phyloP scores from a whole-genome alignment of 1,140 invertebrate species.

The Drosophila takahashii region DNA sequence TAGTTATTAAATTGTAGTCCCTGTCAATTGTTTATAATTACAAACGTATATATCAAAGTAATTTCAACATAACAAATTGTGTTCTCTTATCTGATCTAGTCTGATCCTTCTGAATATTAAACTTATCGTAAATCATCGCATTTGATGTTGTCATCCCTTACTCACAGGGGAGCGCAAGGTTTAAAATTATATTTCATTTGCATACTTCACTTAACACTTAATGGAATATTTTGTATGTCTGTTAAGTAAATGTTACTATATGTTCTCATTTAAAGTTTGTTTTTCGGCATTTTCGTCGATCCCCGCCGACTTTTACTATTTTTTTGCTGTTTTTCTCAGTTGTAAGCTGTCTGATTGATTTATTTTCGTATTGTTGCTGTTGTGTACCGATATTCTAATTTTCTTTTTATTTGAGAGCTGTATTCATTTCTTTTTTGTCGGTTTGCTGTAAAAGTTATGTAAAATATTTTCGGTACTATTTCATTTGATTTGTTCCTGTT shows the following conservation, averaged over 20 bases:
- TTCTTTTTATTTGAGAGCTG: slow-evolving; percentile 24
- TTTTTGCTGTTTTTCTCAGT: slow-evolving; percentile 53
- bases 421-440: slow-evolving; percentile 29
- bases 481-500: slow-evolving; percentile 57
- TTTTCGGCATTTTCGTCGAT: slow-evolving; percentile 53
- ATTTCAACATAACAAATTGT: slow-evolving; percentile 74
- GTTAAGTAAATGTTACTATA: slow-evolving; percentile 75
- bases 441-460: slow-evolving; percentile 73
- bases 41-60: slow-evolving; percentile 59
- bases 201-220: slow-evolving; percentile 69
- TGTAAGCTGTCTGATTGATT: slow-evolving; percentile 51
- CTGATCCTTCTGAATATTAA: slow-evolving; percentile 37
- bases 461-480: slow-evolving; percentile 82
- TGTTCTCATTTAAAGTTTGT: slow-evolving; percentile 58
- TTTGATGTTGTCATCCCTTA: slow-evolving; percentile 24
- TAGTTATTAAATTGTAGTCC: slow-evolving; percentile 77
- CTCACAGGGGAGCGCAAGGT: slow-evolving; percentile 64
- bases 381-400: slow-evolving; percentile 14
- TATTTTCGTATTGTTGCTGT: slow-evolving; percentile 18
- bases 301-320: slow-evolving; percentile 64
- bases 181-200: slow-evolving; percentile 68
- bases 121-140: slow-evolving; percentile 40
- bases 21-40: slow-evolving; percentile 81
- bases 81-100: slow-evolving; percentile 38
- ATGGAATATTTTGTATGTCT: slow-evolving; percentile 60